Evolutionary conservation across 2,888 invertebrate genomes (phyloP), one percentile per base, ranked within the genome.

Genomic region (Papilio demoleus): DNA sequence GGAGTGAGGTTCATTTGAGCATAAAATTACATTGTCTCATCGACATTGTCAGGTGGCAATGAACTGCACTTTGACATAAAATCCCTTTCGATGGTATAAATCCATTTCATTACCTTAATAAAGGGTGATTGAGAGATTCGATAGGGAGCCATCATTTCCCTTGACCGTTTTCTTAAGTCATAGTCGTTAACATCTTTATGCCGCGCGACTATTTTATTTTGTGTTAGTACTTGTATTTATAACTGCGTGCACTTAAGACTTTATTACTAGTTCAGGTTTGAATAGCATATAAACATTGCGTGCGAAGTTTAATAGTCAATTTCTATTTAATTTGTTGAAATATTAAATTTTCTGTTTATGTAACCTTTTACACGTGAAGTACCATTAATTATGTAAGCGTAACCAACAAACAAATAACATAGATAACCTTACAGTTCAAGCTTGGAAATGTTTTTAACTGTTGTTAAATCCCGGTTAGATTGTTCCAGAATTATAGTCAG

Each of bases 61-160:
- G 92, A 92, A 92, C 92, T 92, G 86, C 91, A 89, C 91, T 92
- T 92, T 91, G 92, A 91, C 92, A 92, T 92, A 88, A 92, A 92
- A 90, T 92, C 81, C 84, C 87, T 88, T 88, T 87, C 85, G 85
- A 84, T 77, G 87, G 84, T 85, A 88, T 91, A 91, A 92, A 92
- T 91, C 88, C 86, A 84, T 89, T 92, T 92, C 85, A 91, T 91
- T 90, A 79, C 89, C 88, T 87, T 87, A 89, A 91, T 92, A 92
- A 92, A 92, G 85, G 83, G 84, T 85, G 90, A 88, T 85, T 85
- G 83, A 86, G 87, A 86, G 83, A 86, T 87, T 83, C 81, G 85
- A 88, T 88, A 87, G 88, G 78, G 75, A 87, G 81, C 82, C 85
- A 88, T 89, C 86, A 85, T 83, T 87, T 84, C 83, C 81, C 79